A percentile compares a stretch with the other conserved stretches of the same genome.
Evolutionary conservation across 1,140 invertebrate species (phyloP).

Genomic region (Drosophila leontia): DNA sequence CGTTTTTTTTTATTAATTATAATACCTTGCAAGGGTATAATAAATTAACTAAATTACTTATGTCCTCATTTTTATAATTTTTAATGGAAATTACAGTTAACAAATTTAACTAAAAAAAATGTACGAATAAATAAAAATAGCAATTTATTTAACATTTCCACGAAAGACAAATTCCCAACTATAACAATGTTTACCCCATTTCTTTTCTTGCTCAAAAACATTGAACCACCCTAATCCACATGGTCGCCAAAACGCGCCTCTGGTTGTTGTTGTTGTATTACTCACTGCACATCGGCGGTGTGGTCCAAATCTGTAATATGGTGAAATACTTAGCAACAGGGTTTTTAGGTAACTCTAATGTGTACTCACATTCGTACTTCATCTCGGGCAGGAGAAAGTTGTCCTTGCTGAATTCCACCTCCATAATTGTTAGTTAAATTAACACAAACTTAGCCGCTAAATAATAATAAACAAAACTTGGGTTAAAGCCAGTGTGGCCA

Average conservation of each 20-base stretch:
- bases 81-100: too few relatives aligned
- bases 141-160: too few relatives aligned
- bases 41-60: too few relatives aligned
- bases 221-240: slow-evolving; percentile 19
- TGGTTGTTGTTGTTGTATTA: slow-evolving; percentile 86
- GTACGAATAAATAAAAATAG: too few relatives aligned
- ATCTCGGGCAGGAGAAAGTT: slow-evolving; percentile 76
- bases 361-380: slow-evolving; percentile 84
- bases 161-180: too few relatives aligned
- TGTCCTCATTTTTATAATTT: background rate
- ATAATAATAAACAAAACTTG: slow-evolving; percentile 32
- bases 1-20: too few relatives aligned
- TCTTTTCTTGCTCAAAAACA: background rate
- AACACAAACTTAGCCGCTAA: slow-evolving; percentile 5
- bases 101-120: too few relatives aligned
- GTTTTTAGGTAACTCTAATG: background rate
- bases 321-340: slow-evolving; percentile 44
- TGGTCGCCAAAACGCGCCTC: background rate
- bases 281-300: slow-evolving; percentile 98
- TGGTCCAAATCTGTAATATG: slow-evolving; percentile 95
- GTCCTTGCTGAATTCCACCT: slow-evolving; percentile 81
- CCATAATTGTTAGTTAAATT: slow-evolving; percentile 52
- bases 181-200: background rate
- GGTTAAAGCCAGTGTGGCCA: too few relatives aligned
- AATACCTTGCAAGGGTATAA: too few relatives aligned